Percentiles rank a stretch among this genome's conserved stretches.
These are phyloP conservation scores for Spinus olivaceus DNA, from an alignment of 2,797 vertebrate species.

Conservation along the genomic window DNA sequence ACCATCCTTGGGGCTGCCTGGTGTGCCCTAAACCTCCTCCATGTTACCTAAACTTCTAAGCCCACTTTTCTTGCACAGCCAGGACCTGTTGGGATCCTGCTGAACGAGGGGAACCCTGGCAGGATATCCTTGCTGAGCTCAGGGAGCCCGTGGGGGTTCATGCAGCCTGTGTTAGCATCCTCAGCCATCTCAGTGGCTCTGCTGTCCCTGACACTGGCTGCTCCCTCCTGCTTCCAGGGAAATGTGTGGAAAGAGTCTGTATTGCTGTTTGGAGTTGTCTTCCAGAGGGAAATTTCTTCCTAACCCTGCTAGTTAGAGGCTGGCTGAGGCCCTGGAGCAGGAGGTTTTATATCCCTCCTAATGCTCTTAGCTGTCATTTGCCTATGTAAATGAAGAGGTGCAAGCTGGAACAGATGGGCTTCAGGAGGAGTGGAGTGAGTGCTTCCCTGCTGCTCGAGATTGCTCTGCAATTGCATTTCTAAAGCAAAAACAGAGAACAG, in stretches of 20 bases:
- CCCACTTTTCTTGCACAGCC: neutral
- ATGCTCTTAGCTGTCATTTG: constrained; percentile 55
- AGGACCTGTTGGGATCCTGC: neutral
- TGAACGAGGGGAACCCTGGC: neutral
- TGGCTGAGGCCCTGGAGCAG: neutral
- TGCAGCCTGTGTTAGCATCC: neutral
- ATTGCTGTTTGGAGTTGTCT: neutral
- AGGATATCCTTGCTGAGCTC: neutral
- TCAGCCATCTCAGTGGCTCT: neutral
- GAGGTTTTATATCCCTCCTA: constrained; percentile 20
- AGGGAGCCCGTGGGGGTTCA: neutral
- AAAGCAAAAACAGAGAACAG: constrained; percentile 10
- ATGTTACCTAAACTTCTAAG: neutral
- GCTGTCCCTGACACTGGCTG: neutral
- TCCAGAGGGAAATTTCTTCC: constrained; percentile 25
- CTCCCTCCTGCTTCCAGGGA: neutral
- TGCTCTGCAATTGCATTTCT: constrained; percentile 52
- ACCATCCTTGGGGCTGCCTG: neutral
- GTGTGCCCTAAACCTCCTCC: neutral
- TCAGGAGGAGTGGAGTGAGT: constrained; percentile 21
- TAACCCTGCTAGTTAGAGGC: constrained; percentile 22
- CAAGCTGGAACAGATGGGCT: constrained; percentile 60
- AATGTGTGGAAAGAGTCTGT: neutral
- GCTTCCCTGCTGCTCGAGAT: constrained; percentile 58
- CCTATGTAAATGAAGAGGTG: constrained; percentile 57